Percentiles rank a stretch among this genome's conserved stretches.
These are phyloP conservation scores for Phymastichus coffea DNA, from an alignment of 1,140 invertebrate species.

Conservation along the genomic window DNA sequence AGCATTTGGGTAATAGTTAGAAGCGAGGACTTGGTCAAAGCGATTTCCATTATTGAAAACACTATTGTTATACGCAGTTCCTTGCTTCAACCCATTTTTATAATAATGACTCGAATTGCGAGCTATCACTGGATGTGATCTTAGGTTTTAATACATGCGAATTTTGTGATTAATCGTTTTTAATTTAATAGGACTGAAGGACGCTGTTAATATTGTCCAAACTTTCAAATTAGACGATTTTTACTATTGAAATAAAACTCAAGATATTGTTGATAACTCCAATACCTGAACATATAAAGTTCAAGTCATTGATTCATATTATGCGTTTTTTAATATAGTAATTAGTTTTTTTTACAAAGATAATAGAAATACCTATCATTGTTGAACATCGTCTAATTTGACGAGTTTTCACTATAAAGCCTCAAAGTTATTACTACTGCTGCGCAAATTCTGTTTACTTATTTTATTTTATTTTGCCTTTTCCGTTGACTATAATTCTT, in stretches of 20 bases:
- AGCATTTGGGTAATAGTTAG: not conserved
- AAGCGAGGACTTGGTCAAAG: slow-evolving; percentile 1
- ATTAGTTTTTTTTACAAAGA: slow-evolving; percentile 7
- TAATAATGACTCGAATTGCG: slow-evolving; percentile 19
- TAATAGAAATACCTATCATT: too few species aligned
- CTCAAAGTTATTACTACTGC: slow-evolving; percentile 8
- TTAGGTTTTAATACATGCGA: slow-evolving; percentile 32
- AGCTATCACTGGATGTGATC: slow-evolving; percentile 39
- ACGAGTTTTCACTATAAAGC: slow-evolving; percentile 16
- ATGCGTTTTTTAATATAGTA: not conserved
- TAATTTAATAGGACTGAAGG: slow-evolving; percentile 49
- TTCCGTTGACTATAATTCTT: too few species aligned
- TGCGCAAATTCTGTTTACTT: slow-evolving; percentile 3
- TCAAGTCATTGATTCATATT: slow-evolving; percentile 9
- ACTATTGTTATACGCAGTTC: slow-evolving; percentile 41
- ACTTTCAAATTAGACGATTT: slow-evolving; percentile 24
- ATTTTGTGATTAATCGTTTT: slow-evolving; percentile 42
- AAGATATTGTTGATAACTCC: slow-evolving; percentile 1
- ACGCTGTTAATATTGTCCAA: slow-evolving; percentile 30
- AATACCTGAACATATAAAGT: not conserved
- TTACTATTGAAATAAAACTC: not conserved
- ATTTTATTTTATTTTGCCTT: too few species aligned
- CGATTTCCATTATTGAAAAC: slow-evolving; percentile 13
- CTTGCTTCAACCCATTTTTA: slow-evolving; percentile 45
- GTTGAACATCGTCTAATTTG: slow-evolving; percentile 23